Conservation (phyloP, 2,113 vertebrate genomes). For the Crocuta crocuta region DNA sequence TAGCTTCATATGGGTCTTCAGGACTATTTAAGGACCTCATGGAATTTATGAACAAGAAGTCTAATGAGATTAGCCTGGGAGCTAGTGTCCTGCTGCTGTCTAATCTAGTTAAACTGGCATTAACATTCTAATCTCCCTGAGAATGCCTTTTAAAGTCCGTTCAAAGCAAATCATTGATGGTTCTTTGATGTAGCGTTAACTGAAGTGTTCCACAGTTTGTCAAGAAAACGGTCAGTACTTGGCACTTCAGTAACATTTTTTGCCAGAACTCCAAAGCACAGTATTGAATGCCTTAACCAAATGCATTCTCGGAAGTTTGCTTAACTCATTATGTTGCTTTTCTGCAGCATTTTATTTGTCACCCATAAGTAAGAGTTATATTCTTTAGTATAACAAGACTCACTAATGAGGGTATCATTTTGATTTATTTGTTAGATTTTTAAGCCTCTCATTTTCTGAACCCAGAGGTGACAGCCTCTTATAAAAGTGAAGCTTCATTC, state of each 20-base stretch:
- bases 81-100: constrained; percentile 52
- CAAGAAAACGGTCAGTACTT: constrained; percentile 46
- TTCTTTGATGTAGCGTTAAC: constrained; percentile 48
- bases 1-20: constrained; percentile 30
- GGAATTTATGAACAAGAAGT: constrained; percentile 42
- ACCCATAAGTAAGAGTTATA: constrained; percentile 32
- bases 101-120: constrained; percentile 58
- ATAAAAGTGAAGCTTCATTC: background rate
- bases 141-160: constrained; percentile 57
- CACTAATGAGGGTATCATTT: constrained; percentile 59
- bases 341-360: constrained; percentile 51
- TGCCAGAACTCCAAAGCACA: constrained; percentile 2
- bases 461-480: background rate
- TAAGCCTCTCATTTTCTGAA: constrained; percentile 58
- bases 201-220: constrained; percentile 53
- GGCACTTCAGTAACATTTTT: constrained; percentile 48
- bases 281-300: constrained; percentile 54
- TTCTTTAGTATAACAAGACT: constrained; percentile 56
- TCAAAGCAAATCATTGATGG: constrained; percentile 24
- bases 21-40: constrained; percentile 28
- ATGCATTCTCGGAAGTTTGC: constrained; percentile 52
- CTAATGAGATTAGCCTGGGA: constrained; percentile 63
- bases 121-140: constrained; percentile 56
- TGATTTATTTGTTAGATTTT: background rate
- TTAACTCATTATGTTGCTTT: constrained; percentile 47